Conservation (phyloP, 30 jellyfish, hydroid and myxozoan genomes). For the Hydractinia echinata region DNA sequence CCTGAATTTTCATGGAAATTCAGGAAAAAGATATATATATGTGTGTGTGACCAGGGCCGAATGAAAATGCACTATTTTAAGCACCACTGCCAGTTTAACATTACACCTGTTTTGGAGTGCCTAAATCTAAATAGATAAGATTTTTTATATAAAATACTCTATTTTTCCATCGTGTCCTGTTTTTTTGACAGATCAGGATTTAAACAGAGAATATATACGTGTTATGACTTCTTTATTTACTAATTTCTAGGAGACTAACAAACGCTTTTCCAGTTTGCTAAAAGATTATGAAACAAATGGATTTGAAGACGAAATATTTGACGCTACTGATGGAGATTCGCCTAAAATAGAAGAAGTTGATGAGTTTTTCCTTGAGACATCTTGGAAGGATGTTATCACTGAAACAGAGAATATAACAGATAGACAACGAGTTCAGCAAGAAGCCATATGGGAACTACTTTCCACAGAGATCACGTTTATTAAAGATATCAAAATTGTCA, state of each 20-base stretch:
- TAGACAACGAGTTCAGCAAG: conserved; percentile 83
- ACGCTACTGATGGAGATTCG: conserved; percentile 17
- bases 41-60: no score
- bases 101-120: no score
- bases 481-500: conserved; percentile 52
- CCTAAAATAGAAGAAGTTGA: not conserved
- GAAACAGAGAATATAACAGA: conserved; percentile 14
- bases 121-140: no score
- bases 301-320: conserved; percentile 21
- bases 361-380: conserved; percentile 22
- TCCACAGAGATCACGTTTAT: conserved; percentile 76
- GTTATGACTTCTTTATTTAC: not conserved
- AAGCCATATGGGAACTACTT: conserved; percentile 91
- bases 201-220: not conserved
- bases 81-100: no score
- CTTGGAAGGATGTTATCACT: conserved; percentile 32
- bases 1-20: not conserved
- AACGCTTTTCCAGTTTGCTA: conserved; percentile 18
- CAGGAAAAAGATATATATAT: no score
- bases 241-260: conserved; percentile 24
- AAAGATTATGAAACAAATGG: conserved; percentile 12
- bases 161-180: not conserved
- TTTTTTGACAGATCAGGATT: not conserved
- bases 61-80: no score
- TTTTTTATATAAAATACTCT: no score